A percentile compares a stretch with the other conserved stretches of the same genome.
phyloP scores from a whole-genome alignment of 2,113 vertebrate species.

The Channa maculata region DNA sequence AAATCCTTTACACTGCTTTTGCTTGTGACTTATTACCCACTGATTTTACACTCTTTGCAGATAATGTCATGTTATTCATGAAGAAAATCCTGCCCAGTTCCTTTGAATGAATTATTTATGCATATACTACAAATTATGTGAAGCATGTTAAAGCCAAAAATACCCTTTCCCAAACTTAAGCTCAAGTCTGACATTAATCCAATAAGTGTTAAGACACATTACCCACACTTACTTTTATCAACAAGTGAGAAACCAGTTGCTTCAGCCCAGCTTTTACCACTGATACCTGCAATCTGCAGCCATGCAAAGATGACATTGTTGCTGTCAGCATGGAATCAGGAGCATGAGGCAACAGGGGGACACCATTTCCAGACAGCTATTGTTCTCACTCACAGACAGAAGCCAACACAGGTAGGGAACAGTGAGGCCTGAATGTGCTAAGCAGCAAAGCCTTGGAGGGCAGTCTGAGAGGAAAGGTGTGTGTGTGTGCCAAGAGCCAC shows the following conservation, averaged over 20 bases:
- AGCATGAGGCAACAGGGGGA: slow-evolving; percentile 36
- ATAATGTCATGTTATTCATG: not conserved
- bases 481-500: slow-evolving; percentile 52
- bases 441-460: slow-evolving; percentile 48
- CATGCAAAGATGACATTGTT: slow-evolving; percentile 42
- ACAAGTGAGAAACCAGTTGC: slow-evolving; percentile 51
- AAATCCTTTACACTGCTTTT: slow-evolving; percentile 1
- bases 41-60: slow-evolving; percentile 24
- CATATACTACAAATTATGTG: not conserved
- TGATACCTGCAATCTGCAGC: slow-evolving; percentile 35
- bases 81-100: not conserved
- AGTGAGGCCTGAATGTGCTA: slow-evolving; percentile 50
- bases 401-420: slow-evolving; percentile 53
- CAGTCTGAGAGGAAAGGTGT: slow-evolving; percentile 43
- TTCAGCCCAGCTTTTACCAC: slow-evolving; percentile 29
- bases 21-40: slow-evolving; percentile 16
- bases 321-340: slow-evolving; percentile 42
- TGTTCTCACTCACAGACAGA: slow-evolving; percentile 57
- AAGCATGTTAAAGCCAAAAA: slow-evolving; percentile 23
- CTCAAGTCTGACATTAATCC: slow-evolving; percentile 35
- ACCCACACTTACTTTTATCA: slow-evolving; percentile 46
- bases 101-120: not conserved
- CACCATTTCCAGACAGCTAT: slow-evolving; percentile 59
- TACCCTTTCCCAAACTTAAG: slow-evolving; percentile 8
- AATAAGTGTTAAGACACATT: slow-evolving; percentile 23